A percentile compares a stretch with the other conserved stretches of the same genome.
Conservation (phyloP, 2,888 invertebrate species). For the Hypselothyrea guttata region DNA sequence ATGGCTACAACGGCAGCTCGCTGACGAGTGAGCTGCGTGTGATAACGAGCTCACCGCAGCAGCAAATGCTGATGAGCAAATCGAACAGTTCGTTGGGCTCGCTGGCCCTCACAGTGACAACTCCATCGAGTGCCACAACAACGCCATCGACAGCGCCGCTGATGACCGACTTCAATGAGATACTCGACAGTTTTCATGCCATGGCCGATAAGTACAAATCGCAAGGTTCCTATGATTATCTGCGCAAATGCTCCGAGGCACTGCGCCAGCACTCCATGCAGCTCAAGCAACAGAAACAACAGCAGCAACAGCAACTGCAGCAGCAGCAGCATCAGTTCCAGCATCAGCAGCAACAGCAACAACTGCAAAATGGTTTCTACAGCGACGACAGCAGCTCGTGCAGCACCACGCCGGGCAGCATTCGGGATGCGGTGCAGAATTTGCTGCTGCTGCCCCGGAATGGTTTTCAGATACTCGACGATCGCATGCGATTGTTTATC, state of each 20-base stretch:
- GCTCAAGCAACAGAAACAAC: constrained; percentile 76
- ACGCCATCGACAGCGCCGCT: constrained; percentile 78
- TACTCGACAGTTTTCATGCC: constrained; percentile 82
- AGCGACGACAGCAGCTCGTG: constrained; percentile 81
- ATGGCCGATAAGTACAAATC: constrained; percentile 82
- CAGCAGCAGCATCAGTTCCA: constrained; percentile 74
- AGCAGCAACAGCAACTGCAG: constrained; percentile 56
- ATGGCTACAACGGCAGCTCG: constrained; percentile 39
- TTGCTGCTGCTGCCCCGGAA: constrained; percentile 87
- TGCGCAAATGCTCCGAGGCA: constrained; percentile 82
- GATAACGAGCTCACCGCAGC: constrained; percentile 71
- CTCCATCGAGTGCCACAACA: constrained; percentile 69
- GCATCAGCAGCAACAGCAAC: constrained; percentile 71
- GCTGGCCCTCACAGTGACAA: constrained; percentile 48
- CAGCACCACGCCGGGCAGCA: constrained; percentile 85
- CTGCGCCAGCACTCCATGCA: constrained; percentile 81
- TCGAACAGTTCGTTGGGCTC: constrained; percentile 67
- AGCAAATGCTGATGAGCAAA: constrained; percentile 62
- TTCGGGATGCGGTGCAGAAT: constrained; percentile 88
- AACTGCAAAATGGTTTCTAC: constrained; percentile 61
- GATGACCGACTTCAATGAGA: constrained; percentile 81
- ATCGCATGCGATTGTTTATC: constrained; percentile 90
- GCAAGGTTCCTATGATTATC: constrained; percentile 81
- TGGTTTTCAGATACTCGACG: constrained; percentile 89
- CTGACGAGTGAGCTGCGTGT: constrained; percentile 65